Evolutionary conservation across 1,140 invertebrate genomes (phyloP), one percentile per base, ranked within the genome.

Genomic region (Zophobas atratus): DNA sequence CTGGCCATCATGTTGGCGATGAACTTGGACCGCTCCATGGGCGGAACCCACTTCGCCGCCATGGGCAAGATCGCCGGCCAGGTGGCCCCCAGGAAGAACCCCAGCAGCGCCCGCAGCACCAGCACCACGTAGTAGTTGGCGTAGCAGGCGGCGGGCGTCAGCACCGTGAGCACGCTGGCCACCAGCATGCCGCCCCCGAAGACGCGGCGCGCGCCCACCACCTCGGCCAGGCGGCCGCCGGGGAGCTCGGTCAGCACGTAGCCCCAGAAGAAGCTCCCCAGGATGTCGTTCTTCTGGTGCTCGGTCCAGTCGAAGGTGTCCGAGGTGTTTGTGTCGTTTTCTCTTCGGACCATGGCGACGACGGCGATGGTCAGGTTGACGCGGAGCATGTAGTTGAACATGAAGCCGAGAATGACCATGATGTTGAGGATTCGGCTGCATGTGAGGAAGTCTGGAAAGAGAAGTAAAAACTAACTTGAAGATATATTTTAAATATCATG

Each of bases 1-100:
- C 94, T 95, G 0, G 94, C 94, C 94, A 95, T 95, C 94, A 95
- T 95, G 81, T 95, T 94, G 0, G 94, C 93, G 84, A 95, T 93
- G 84, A 95, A 94, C 87, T 95, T 95, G 71, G 94, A 96, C 77
- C 96, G 91, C 84, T 98, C 96, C 87, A 93, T 92, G 0, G 95
- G 95, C 6, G 96, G 96, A 76, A 97, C 94, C 96, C 96, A 98
- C 81, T 93, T 93, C 0, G 95, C 94, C 35, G 95, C 93, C 90
- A 98, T 93, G 1, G 95, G 94, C 79, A 96, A 93, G 76, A 97
- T 97, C 20, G 95, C 93, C 33, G 97, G 96, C 93, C 96, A 98
- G 2, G 95, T 97, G 2, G 94, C 96, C 74, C 96, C 91, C 84
- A 95, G 87, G 87, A 94, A 90, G 84, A 95, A 93, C 56, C 94